Percentiles rank a stretch among this genome's conserved stretches.
Evolutionary conservation across 2,797 vertebrate genomes (phyloP).

Genomic region (Sus cebifrons): DNA sequence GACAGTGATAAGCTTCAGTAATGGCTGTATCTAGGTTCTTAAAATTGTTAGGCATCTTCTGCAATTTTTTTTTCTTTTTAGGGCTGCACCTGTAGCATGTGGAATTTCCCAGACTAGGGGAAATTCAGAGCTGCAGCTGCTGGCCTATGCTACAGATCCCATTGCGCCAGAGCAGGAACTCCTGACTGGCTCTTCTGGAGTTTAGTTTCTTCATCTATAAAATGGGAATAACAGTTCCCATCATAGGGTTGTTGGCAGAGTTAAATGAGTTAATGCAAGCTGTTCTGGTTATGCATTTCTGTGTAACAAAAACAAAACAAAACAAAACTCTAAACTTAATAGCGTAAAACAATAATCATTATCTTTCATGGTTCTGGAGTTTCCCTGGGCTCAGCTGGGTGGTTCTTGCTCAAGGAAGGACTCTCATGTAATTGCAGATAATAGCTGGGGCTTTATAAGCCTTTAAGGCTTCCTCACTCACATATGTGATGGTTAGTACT

Average conservation of each 20-base stretch:
- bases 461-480: background rate
- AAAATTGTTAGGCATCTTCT: background rate
- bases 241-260: background rate
- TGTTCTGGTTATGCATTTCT: background rate
- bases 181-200: background rate
- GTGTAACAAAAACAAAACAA: background rate
- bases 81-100: no score
- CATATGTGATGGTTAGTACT: background rate
- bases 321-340: background rate
- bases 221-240: background rate
- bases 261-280: background rate
- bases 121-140: no score
- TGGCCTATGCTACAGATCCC: no score
- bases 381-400: background rate
- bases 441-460: background rate
- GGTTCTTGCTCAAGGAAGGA: background rate
- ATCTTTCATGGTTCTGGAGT: background rate
- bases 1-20: background rate
- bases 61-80: background rate
- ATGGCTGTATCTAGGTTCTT: background rate
- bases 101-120: no score
- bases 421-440: background rate
- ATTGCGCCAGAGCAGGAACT: no score
- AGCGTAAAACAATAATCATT: background rate
- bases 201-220: slow-evolving; percentile 2